Evolutionary conservation across 2,888 invertebrate genomes (phyloP).

Genomic region (Scaptomyza caliginosa): DNA sequence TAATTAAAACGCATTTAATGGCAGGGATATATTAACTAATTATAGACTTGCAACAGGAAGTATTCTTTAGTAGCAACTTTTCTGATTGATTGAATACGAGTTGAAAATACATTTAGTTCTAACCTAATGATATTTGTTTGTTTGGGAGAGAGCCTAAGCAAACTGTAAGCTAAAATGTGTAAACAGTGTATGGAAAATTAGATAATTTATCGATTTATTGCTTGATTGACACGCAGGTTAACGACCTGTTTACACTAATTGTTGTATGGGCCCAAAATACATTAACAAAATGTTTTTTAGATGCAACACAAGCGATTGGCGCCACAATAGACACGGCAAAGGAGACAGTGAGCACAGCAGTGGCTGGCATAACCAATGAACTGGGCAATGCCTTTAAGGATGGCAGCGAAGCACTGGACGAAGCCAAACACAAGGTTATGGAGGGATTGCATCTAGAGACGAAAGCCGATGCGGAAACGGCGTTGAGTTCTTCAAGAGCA

Average conservation of each 20-base stretch:
- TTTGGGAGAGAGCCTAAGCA: no score
- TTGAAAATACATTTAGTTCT: no score
- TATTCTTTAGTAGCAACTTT: neutral
- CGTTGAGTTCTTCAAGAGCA: conserved; percentile 56
- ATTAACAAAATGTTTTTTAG: conserved; percentile 39
- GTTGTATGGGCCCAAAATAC: neutral
- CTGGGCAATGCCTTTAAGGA: conserved; percentile 75
- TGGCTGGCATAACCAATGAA: conserved; percentile 77
- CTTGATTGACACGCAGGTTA: conserved; percentile 20
- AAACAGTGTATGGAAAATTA: neutral
- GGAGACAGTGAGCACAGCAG: conserved; percentile 75
- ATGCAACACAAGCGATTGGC: conserved; percentile 64
- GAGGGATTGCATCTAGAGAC: conserved; percentile 73
- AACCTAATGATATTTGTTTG: no score
- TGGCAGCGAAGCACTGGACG: conserved; percentile 69
- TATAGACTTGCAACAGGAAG: neutral
- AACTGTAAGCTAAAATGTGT: neutral
- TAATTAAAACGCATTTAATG: conserved; percentile 1
- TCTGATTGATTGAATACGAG: neutral
- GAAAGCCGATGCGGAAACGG: conserved; percentile 8
- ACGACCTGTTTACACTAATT: conserved; percentile 10
- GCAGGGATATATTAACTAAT: conserved; percentile 8
- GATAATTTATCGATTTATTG: conserved; percentile 12
- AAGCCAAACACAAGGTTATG: conserved; percentile 75
- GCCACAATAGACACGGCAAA: conserved; percentile 77